phyloP scores from a whole-genome alignment of 2,888 invertebrate genomes.

The Slavum lentiscoides region DNA sequence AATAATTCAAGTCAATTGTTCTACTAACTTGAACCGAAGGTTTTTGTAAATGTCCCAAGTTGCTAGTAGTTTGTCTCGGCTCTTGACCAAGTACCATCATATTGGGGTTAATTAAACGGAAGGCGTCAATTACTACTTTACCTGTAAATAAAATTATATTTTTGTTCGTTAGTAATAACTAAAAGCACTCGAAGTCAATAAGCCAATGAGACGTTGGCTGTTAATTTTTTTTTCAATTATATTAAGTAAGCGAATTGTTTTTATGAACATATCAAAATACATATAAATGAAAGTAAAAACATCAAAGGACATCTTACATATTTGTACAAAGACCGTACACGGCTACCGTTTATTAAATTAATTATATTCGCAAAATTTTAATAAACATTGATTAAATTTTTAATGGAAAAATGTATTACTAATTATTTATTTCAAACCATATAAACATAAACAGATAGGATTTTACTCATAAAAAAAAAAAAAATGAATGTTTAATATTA shows the following conservation, averaged over 20 bases:
- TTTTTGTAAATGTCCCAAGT: constrained; percentile 96
- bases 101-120: constrained; percentile 97
- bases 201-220: too few species aligned
- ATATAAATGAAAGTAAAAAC: neutral
- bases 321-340: too few species aligned
- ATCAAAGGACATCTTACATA: neutral
- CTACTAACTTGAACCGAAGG: constrained; percentile 81
- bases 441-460: too few species aligned
- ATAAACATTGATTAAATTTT: too few species aligned
- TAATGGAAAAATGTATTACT: too few species aligned
- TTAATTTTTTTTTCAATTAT: neutral
- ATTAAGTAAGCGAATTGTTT: neutral
- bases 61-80: constrained; percentile 97
- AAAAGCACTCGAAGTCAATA: neutral
- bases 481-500: neutral
- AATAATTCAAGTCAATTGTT: neutral
- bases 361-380: too few species aligned
- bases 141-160: constrained; percentile 57
- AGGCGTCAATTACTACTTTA: constrained; percentile 99
- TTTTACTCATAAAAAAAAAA: neutral
- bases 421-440: too few species aligned
- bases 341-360: too few species aligned
- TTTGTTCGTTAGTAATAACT: neutral
- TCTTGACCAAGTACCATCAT: constrained; percentile 99
- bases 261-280: neutral